Evolutionary conservation across 2,888 invertebrate species (phyloP).

Genomic region (Notodonta dromedarius): DNA sequence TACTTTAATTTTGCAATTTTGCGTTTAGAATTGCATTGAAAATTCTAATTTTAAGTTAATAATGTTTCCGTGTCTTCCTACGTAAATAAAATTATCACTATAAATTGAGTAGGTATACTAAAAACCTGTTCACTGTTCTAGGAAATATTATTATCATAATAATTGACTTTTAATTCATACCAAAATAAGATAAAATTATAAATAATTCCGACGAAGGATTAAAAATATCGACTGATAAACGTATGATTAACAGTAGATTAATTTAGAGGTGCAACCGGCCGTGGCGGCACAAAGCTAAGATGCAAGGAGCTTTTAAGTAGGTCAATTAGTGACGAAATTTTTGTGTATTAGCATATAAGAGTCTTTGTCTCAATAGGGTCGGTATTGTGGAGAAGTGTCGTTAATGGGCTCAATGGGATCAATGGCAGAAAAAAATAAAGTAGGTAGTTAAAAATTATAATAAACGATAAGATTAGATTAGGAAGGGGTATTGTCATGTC

Average conservation of each 20-base stretch:
- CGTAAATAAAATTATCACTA: too few relatives aligned
- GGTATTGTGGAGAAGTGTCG: constrained; percentile 50
- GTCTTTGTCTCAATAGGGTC: constrained; percentile 57
- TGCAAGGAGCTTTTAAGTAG: constrained; percentile 60
- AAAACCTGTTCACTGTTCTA: too few relatives aligned
- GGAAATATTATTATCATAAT: too few relatives aligned
- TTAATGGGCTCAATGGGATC: constrained; percentile 52
- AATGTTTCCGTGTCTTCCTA: too few relatives aligned
- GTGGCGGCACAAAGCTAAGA: constrained; percentile 46
- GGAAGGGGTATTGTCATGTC: background rate
- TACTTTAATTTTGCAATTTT: background rate
- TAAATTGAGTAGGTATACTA: too few relatives aligned
- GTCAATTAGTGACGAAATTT: constrained; percentile 64
- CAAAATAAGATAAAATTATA: too few relatives aligned
- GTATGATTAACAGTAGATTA: constrained; percentile 30
- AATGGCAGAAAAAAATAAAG: constrained; percentile 26
- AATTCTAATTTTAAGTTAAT: too few relatives aligned
- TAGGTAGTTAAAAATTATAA: too few relatives aligned
- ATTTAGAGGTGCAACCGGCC: constrained; percentile 33
- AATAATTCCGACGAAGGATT: background rate
- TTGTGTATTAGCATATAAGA: constrained; percentile 69
- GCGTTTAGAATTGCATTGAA: too few relatives aligned
- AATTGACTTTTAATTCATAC: too few relatives aligned
- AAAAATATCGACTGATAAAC: constrained; percentile 6
- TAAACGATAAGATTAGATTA: too few relatives aligned